Evolutionary conservation across 2,888 invertebrate species (phyloP).

Genomic region (Gari tellinella): DNA sequence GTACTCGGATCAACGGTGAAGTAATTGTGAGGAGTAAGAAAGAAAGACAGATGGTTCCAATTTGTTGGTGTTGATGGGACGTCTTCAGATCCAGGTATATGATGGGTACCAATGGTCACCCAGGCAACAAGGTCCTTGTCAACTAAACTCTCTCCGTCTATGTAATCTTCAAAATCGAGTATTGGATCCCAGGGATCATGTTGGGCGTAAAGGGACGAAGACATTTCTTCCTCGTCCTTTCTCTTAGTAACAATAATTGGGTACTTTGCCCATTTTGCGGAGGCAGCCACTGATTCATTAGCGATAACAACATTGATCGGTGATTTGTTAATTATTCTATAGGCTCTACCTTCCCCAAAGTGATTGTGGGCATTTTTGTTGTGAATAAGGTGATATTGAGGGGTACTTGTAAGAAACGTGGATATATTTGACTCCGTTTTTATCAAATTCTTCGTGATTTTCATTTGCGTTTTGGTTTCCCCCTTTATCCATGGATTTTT

Average conservation of each 20-base stretch:
- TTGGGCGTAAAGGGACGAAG: constrained; percentile 71
- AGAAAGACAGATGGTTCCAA: constrained; percentile 70
- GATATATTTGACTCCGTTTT: constrained; percentile 22
- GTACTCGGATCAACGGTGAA: constrained; percentile 74
- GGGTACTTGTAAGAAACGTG: constrained; percentile 11
- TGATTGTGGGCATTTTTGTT: constrained; percentile 22
- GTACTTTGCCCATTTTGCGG: constrained; percentile 71
- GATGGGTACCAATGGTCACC: constrained; percentile 77
- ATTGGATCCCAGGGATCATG: constrained; percentile 72
- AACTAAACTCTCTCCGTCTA: constrained; percentile 70
- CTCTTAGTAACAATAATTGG: constrained; percentile 72
- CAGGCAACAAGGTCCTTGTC: constrained; percentile 79
- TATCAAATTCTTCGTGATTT: constrained; percentile 11
- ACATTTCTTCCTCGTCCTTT: constrained; percentile 70
- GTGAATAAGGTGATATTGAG: constrained; percentile 44
- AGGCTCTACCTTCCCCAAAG: constrained; percentile 54
- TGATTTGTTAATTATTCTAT: constrained; percentile 63
- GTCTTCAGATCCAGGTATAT: constrained; percentile 79
- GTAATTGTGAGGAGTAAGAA: constrained; percentile 78
- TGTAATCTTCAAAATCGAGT: constrained; percentile 67
- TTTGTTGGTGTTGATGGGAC: constrained; percentile 78
- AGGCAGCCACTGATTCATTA: constrained; percentile 44
- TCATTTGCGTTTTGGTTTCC: constrained; percentile 28
- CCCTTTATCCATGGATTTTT: constrained; percentile 43
- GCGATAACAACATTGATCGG: constrained; percentile 65